Evolutionary conservation across 2,888 invertebrate species (phyloP).

Genomic region (Stratiomys singularior): DNA sequence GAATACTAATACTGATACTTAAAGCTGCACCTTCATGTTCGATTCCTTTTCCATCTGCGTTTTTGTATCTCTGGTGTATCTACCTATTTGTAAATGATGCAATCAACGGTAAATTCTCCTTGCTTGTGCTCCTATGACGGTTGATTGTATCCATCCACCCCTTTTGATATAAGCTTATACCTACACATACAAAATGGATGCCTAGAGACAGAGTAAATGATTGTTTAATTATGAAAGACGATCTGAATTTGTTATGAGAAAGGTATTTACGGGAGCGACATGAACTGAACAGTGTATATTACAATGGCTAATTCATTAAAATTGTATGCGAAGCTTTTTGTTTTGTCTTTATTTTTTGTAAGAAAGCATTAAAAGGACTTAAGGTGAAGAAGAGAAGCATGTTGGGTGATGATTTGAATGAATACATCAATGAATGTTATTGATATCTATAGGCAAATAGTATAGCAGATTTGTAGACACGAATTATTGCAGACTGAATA

Average conservation of each 20-base stretch:
- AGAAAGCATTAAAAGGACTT: too few relatives aligned
- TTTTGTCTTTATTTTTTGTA: slow-evolving; percentile 1
- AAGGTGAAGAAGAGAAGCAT: too few relatives aligned
- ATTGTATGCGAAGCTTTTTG: slow-evolving; percentile 43
- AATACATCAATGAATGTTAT: not conserved
- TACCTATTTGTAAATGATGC: not conserved
- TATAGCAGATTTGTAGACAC: too few relatives aligned
- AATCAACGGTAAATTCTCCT: not conserved
- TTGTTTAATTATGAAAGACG: slow-evolving; percentile 47
- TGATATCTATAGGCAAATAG: too few relatives aligned
- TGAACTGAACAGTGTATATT: not conserved
- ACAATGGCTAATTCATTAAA: slow-evolving; percentile 40
- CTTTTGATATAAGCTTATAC: not conserved
- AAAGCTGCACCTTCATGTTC: not conserved
- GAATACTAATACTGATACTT: slow-evolving; percentile 32
- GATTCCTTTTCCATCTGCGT: not conserved
- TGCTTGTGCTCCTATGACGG: not conserved
- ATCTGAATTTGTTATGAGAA: slow-evolving; percentile 45
- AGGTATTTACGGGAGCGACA: slow-evolving; percentile 26
- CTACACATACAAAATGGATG: slow-evolving; percentile 14
- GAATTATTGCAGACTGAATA: too few relatives aligned
- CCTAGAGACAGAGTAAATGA: not conserved
- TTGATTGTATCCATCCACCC: not conserved
- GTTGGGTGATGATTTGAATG: not conserved
- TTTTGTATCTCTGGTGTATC: not conserved